Evolutionary conservation across 2,888 invertebrate species (phyloP).

Genomic region (Amphimallon solstitiale): DNA sequence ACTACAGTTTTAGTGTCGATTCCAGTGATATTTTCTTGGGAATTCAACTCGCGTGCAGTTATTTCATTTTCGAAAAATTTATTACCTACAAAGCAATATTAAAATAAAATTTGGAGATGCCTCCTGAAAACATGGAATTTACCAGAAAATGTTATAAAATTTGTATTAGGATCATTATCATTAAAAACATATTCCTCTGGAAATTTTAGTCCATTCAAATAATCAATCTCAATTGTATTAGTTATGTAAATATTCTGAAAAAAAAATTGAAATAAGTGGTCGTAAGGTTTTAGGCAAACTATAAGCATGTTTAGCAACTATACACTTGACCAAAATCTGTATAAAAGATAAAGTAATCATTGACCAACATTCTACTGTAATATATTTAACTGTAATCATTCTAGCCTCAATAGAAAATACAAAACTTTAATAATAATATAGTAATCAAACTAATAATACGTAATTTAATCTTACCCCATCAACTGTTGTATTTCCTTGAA

Average conservation of each 20-base stretch:
- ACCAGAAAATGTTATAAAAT: slow-evolving; percentile 2
- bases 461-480: slow-evolving; percentile 61
- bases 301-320: no score
- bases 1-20: slow-evolving; percentile 64
- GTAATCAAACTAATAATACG: no score
- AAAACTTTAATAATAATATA: no score
- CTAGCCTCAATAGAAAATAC: no score
- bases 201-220: slow-evolving; percentile 65
- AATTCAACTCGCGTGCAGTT: slow-evolving; percentile 57
- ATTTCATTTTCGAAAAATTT: slow-evolving; percentile 65
- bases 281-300: no score
- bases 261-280: slow-evolving; percentile 27
- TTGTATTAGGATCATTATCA: neutral
- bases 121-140: neutral
- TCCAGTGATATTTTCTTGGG: slow-evolving; percentile 62
- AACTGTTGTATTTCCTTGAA: slow-evolving; percentile 61
- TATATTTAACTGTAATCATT: no score
- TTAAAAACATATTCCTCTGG: slow-evolving; percentile 66
- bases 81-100: slow-evolving; percentile 55
- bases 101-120: slow-evolving; percentile 6
- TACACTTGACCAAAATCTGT: no score
- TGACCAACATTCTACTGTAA: no score
- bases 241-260: slow-evolving; percentile 62
- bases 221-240: slow-evolving; percentile 54
- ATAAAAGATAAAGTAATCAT: no score